Evolutionary conservation across 2,888 invertebrate genomes (phyloP).

Genomic region (Chloromyia formosa): DNA sequence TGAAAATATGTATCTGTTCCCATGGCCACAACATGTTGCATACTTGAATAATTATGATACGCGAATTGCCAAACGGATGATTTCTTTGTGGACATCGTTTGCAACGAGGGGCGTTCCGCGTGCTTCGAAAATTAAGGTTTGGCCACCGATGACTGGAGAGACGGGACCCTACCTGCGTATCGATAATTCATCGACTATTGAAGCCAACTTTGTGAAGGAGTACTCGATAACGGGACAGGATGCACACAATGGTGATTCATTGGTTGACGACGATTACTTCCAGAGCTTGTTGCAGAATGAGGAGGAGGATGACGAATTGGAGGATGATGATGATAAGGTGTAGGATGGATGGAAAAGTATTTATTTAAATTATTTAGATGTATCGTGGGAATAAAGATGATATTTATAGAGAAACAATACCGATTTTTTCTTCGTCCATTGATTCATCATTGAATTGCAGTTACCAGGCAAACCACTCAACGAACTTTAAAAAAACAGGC

Average conservation of each 20-base stretch:
- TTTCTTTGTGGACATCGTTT: conserved; percentile 63
- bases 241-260: conserved; percentile 54
- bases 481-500: no score
- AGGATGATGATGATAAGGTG: conserved; percentile 36
- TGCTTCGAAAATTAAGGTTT: conserved; percentile 56
- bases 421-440: no score
- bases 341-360: not conserved
- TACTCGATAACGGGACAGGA: conserved; percentile 58
- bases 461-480: no score
- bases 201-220: conserved; percentile 60
- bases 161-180: conserved; percentile 62
- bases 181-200: conserved; percentile 55
- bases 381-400: no score
- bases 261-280: conserved; percentile 59
- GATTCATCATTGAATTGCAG: no score
- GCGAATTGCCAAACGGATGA: conserved; percentile 64
- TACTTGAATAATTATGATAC: conserved; percentile 60
- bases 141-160: conserved; percentile 59
- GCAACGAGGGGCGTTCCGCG: conserved; percentile 58
- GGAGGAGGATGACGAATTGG: conserved; percentile 51
- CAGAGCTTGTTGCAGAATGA: conserved; percentile 54
- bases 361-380: not conserved
- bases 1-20: conserved; percentile 69
- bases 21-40: conserved; percentile 59
- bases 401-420: no score